Conservation (phyloP, 2,888 invertebrate genomes). For the Fissipunctia ypsillon region DNA sequence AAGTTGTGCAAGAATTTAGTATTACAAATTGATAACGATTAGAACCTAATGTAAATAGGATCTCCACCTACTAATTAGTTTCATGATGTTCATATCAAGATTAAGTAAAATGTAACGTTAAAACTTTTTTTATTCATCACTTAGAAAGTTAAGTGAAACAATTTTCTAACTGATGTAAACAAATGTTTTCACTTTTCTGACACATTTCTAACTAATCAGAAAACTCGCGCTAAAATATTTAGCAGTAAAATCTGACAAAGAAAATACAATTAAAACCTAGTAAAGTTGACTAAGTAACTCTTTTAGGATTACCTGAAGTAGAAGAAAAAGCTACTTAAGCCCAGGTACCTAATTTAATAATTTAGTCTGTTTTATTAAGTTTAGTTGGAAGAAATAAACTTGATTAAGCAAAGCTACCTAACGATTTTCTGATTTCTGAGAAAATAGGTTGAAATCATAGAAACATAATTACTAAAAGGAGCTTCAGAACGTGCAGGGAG, state of each 20-base stretch:
- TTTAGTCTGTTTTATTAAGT: conserved; percentile 27
- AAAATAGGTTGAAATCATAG: conserved; percentile 12
- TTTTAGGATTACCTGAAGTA: conserved; percentile 24
- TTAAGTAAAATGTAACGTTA: not conserved
- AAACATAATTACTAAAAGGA: conserved; percentile 3
- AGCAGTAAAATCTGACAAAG: not conserved
- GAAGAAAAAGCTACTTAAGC: conserved; percentile 11
- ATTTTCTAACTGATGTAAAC: not conserved
- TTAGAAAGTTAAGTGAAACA: not conserved
- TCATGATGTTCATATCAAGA: not conserved
- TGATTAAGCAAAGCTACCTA: conserved; percentile 19
- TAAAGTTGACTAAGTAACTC: conserved; percentile 8
- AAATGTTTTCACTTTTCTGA: not conserved
- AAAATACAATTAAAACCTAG: not conserved
- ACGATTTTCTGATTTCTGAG: conserved; percentile 23
- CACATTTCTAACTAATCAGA: not conserved
- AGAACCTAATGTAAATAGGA: not conserved
- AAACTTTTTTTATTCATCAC: not conserved
- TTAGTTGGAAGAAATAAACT: conserved; percentile 26
- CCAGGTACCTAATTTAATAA: conserved; percentile 14
- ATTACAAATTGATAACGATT: not conserved
- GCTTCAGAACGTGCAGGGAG: too few species aligned
- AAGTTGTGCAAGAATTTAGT: not conserved
- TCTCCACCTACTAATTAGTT: not conserved
- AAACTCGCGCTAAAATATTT: not conserved